These are phyloP conservation scores for Gephyroberyx darwinii DNA, from an alignment of 2,797 vertebrate species.

Conservation along the genomic window DNA sequence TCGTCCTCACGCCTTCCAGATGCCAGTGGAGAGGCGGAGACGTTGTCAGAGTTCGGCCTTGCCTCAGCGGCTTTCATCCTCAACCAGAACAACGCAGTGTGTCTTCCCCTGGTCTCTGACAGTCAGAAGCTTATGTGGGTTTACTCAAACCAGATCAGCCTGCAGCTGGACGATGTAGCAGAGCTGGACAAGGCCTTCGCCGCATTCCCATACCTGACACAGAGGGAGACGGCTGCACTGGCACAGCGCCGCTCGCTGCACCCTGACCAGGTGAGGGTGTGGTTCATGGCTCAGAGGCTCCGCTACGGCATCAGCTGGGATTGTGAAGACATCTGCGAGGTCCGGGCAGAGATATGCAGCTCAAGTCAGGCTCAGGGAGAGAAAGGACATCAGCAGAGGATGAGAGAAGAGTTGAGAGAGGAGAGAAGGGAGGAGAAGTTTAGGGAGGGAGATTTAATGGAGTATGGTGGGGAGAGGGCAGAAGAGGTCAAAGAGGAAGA, in stretches of 20 bases:
- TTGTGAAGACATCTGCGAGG: conserved; percentile 81
- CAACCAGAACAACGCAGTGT: conserved; percentile 74
- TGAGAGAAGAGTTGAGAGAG: background rate
- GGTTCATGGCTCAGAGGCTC: conserved; percentile 89
- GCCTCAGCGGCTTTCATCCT: conserved; percentile 16
- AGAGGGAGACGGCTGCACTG: conserved; percentile 77
- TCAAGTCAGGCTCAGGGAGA: background rate
- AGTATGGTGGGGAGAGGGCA: background rate
- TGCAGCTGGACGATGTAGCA: conserved; percentile 74
- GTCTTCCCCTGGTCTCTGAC: conserved; percentile 84
- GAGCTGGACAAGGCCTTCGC: conserved; percentile 84
- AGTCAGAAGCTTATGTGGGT: conserved; percentile 84
- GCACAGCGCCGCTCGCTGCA: conserved; percentile 82
- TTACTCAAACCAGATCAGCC: conserved; percentile 66
- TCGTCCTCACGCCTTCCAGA: background rate
- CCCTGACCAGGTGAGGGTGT: conserved; percentile 85
- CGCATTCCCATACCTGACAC: conserved; percentile 85
- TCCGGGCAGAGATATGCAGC: conserved; percentile 55
- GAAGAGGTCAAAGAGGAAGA: background rate
- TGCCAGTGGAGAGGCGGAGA: fast-evolving
- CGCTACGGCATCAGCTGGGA: conserved; percentile 90
- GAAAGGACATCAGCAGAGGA: background rate
- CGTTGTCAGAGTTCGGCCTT: background rate
- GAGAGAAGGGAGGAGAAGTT: background rate
- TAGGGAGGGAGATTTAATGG: background rate